Conservation (phyloP, 1,140 invertebrate species). For the Zaprionus vittiger region DNA sequence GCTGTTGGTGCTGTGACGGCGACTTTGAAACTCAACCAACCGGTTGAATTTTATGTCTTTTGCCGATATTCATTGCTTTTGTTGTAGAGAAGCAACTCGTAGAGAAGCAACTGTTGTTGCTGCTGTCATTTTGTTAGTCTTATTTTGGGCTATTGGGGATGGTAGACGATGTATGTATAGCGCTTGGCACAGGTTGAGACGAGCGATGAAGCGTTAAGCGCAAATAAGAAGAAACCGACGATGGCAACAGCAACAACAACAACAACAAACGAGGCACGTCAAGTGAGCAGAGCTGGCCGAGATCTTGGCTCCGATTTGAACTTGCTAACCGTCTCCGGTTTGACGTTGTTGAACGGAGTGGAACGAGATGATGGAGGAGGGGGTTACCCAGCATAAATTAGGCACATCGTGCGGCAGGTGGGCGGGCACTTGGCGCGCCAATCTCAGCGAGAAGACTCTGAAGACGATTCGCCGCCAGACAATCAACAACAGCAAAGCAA, state of each 20-base stretch:
- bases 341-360: not conserved
- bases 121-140: slow-evolving; percentile 46
- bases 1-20: slow-evolving; percentile 28
- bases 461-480: slow-evolving; percentile 38
- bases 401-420: slow-evolving; percentile 41
- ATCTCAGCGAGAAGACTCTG: slow-evolving; percentile 15
- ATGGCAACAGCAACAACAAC: not conserved
- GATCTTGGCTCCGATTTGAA: slow-evolving; percentile 41
- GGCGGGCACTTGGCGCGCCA: slow-evolving; percentile 32
- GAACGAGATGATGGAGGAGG: not conserved
- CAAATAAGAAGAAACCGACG: slow-evolving; percentile 46
- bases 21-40: slow-evolving; percentile 70
- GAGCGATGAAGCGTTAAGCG: slow-evolving; percentile 47
- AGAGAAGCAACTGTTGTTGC: slow-evolving; percentile 40
- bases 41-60: slow-evolving; percentile 81
- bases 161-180: slow-evolving; percentile 32
- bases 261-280: slow-evolving; percentile 20
- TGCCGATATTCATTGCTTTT: slow-evolving; percentile 49
- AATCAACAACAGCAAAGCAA: slow-evolving; percentile 11
- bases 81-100: slow-evolving; percentile 31
- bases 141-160: slow-evolving; percentile 43
- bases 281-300: slow-evolving; percentile 44
- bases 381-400: slow-evolving; percentile 43
- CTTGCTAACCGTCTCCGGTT: slow-evolving; percentile 32
- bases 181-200: slow-evolving; percentile 74